These are phyloP conservation scores for Lasioglossum morio DNA, from an alignment of 2,888 invertebrate species.

Conservation along the genomic window DNA sequence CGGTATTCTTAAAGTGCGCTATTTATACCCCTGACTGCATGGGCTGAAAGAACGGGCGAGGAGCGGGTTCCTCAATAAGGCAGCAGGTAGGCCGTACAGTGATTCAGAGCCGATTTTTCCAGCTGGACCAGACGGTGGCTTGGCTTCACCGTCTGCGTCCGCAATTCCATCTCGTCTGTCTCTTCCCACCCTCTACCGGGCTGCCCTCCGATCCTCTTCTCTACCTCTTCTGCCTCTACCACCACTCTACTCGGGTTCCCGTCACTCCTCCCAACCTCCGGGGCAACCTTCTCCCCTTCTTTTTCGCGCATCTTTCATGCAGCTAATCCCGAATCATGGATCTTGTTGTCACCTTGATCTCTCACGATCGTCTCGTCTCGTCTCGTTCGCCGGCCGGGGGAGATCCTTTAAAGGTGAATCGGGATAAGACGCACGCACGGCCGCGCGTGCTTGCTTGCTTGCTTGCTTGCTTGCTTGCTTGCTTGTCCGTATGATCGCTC, in stretches of 20 bases:
- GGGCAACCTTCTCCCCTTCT: constrained; percentile 26
- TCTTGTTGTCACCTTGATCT: constrained; percentile 75
- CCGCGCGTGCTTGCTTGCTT: constrained; percentile 1
- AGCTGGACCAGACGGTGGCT: constrained; percentile 75
- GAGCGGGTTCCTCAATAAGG: constrained; percentile 82
- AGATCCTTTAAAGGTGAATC: constrained; percentile 71
- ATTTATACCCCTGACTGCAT: constrained; percentile 79
- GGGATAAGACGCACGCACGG: constrained; percentile 42
- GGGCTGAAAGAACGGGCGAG: constrained; percentile 68
- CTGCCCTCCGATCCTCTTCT: constrained; percentile 21
- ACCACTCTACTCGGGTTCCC: neutral
- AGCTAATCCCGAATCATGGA: constrained; percentile 74
- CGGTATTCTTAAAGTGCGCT: constrained; percentile 74
- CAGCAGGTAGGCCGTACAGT: constrained; percentile 81
- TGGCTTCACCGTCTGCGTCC: constrained; percentile 67
- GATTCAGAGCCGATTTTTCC: constrained; percentile 80
- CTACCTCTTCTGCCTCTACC: neutral
- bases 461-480: neutral
- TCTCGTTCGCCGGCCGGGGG: constrained; percentile 43
- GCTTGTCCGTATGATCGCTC: neutral
- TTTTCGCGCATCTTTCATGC: constrained; percentile 50
- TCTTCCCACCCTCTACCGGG: constrained; percentile 11
- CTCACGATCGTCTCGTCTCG: constrained; percentile 57
- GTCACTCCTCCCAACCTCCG: constrained; percentile 1
- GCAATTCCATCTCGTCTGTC: constrained; percentile 46